Conservation (phyloP, 1,140 invertebrate species). For the Lasioglossum albipes region DNA sequence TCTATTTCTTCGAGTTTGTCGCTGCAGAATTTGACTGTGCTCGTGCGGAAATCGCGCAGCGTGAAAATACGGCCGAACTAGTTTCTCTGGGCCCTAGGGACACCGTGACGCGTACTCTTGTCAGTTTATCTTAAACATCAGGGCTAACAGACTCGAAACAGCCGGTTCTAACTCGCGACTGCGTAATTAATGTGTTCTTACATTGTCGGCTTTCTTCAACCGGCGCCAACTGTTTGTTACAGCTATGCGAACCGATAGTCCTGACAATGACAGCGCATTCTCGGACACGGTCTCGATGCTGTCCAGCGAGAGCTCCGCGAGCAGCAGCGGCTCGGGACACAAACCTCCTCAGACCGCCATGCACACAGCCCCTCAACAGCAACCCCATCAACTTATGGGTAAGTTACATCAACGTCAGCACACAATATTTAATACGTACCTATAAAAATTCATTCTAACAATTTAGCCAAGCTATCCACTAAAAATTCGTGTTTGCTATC, state of each 20-base stretch:
- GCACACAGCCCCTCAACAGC: constrained; percentile 74
- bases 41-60: not conserved
- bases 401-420: constrained; percentile 33
- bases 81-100: not conserved
- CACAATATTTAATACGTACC: too few relatives aligned
- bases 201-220: not conserved
- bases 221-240: constrained; percentile 15
- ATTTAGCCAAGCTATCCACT: too few relatives aligned
- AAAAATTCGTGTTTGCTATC: too few relatives aligned
- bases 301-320: constrained; percentile 94
- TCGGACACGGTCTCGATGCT: constrained; percentile 96
- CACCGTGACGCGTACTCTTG: not conserved
- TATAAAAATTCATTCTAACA: not conserved
- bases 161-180: not conserved
- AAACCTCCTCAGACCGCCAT: constrained; percentile 80
- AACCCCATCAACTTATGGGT: constrained; percentile 78
- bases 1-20: not conserved
- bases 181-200: not conserved
- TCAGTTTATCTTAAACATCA: not conserved
- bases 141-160: not conserved
- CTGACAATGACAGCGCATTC: constrained; percentile 98
- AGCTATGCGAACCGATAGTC: constrained; percentile 90
- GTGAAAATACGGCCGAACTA: not conserved
- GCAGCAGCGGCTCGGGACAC: constrained; percentile 86
- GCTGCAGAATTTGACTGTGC: not conserved